These are phyloP conservation scores for Anastatus disparis DNA, from an alignment of 1,140 invertebrate species.

Conservation along the genomic window DNA sequence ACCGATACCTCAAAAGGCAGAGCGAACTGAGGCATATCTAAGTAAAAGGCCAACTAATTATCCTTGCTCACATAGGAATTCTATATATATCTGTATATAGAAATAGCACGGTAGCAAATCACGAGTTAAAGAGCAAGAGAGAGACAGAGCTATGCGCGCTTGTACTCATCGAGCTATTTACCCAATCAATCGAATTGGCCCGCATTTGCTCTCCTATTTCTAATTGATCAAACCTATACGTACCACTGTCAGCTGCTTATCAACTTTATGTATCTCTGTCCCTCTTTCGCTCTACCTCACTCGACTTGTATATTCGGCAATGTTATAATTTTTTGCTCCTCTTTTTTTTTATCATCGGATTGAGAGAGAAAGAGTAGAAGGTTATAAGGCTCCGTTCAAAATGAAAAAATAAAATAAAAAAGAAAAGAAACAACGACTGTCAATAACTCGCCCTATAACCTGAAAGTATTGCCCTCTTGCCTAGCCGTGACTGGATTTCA, in stretches of 20 bases:
- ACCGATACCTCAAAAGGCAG: not conserved
- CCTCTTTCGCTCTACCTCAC: not conserved
- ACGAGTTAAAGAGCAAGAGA: too few species aligned
- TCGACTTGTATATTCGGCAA: too few species aligned
- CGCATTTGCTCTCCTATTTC: not conserved
- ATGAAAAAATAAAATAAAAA: too few species aligned
- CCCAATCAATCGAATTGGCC: conserved; percentile 22
- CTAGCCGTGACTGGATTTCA: not conserved
- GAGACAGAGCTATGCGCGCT: not conserved
- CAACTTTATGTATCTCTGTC: not conserved
- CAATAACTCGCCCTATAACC: not conserved
- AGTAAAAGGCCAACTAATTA: conserved; percentile 17
- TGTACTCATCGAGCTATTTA: conserved; percentile 1
- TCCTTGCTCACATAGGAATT: too few species aligned
- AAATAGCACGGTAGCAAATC: too few species aligned
- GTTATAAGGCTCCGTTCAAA: too few species aligned
- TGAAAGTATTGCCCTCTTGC: not conserved
- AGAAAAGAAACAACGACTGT: not conserved
- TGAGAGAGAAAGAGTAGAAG: too few species aligned
- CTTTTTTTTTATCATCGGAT: too few species aligned
- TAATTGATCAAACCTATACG: conserved; percentile 18
- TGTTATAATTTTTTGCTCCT: too few species aligned
- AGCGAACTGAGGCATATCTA: not conserved
- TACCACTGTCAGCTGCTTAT: not conserved
- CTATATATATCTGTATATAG: too few species aligned